Evolutionary conservation across 2,888 invertebrate genomes (phyloP), one percentile per base, ranked within the genome.

Genomic region (Melikaiella ostensackeni): DNA sequence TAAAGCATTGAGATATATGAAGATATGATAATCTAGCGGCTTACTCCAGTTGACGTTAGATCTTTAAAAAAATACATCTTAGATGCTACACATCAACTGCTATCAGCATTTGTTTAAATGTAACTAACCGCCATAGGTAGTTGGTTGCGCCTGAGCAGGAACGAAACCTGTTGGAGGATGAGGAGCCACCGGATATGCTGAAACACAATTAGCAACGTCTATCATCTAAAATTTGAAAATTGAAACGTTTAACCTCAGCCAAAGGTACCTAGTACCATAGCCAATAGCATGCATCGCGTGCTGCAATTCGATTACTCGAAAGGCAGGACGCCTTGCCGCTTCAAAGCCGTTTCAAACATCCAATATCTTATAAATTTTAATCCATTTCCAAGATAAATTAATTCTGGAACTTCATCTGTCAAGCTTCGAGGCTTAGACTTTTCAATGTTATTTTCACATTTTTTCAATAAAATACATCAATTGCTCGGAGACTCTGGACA

Each of bases 131-230:
- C 91, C 91, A 84, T 91, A 91, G 66, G 91, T 90, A 73, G 90
- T 88, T 78, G 90, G 89, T 81, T 91, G 91, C 73, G 90, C 89
- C 79, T 88, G 91, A 74, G 91, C 91, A 82, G 91, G 91, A 79
- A 91, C 91, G 83, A 91, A 91, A 83, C 91, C 91, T 82, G 91
- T 90, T 81, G 91, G 90, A 84, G 91, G 91, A 86, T 91, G 91
- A 74, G 91, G 91, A 81, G 91, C 90, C 86, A 91, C 91, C 78
- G 91, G 90, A 87, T 91, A 91, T 80, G 91, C 91, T 91, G 91
- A 77, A 91, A 91, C 91, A 91, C 83, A 91, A 86, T 85, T 88
- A 84, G 84, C 83, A 83, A 75, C 9, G 70, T 46, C 21, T 78
- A 75, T 77, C 81, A 75, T 80, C 46, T 70, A 70, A 73, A 77